Base-by-base conservation (phyloP, 2,888 invertebrate species). In the Leptopilina syphax region DNA sequence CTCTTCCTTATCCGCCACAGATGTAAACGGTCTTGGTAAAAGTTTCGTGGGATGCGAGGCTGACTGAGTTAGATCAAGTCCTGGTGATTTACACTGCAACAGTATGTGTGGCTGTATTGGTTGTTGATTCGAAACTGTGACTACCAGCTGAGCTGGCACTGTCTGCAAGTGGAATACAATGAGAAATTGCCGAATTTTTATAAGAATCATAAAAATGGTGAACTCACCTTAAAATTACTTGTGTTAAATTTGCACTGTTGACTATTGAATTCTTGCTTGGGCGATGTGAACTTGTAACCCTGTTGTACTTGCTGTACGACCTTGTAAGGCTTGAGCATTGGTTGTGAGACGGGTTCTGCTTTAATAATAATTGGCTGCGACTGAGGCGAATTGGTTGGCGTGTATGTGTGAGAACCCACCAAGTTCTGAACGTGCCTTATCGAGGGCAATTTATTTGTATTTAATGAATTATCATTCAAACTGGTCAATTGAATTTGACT, bases 211-310 rank as follows among this genome's bases (percentile, higher is more conserved):
- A 18, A 18, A 0, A 18, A 18, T 18, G 18, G 0, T 18, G 18
- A 18, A 18, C 50, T 57, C 87, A 91, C 91, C 89, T 90, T 91
- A 66, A 89, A 85, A 77, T 85, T 86, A 81, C 83, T 88, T 66
- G 86, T 84, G 27, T 85, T 86, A 83, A 90, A 91, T 84, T 91
- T 92, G 83, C 88, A 91, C 77, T 89, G 90, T 80, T 90, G 89
- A 77, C 87, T 76, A 83, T 87, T 86, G 80, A 91, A 91, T 78
- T 83, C 88, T 65, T 87, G 87, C 18, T 86, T 78, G 3, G 91
- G 88, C 3, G 86, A 78, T 8, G 90, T 82, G 77, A 92, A 91
- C 77, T 92, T 92, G 80, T 90, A 92, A 57, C 88, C 88, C 60
- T 89, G 90, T 77, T 89, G 89, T 10, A 89, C 87, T 76, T 88